Conservation (phyloP, 2,113 vertebrate genomes). For the Myotis brandtii region DNA sequence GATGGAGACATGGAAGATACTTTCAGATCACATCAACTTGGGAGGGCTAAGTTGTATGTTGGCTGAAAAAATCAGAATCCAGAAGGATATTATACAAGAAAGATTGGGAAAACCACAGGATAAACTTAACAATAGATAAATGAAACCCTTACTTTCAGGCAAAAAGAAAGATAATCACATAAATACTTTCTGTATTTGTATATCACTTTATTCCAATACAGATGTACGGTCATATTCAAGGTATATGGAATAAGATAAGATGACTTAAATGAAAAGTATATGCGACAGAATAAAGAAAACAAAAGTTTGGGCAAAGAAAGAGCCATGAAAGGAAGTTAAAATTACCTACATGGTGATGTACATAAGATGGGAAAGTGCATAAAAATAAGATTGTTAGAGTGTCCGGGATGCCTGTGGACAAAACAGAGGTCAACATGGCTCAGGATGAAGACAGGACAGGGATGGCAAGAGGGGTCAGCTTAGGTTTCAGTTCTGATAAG, state of each 20-base stretch:
- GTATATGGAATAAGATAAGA: not conserved
- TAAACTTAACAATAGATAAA: not conserved
- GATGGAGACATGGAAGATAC: not conserved
- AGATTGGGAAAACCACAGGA: not conserved
- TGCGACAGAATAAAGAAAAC: not conserved
- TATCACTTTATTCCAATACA: not conserved
- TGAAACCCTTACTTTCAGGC: not conserved
- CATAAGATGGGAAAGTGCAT: not conserved
- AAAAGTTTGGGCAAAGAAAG: not conserved
- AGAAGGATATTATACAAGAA: not conserved
- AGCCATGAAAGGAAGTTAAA: not conserved
- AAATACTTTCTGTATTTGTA: not conserved
- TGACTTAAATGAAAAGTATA: not conserved
- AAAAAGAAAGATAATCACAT: not conserved
- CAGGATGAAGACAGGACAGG: not conserved
- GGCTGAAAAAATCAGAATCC: conserved; percentile 22
- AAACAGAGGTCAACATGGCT: not conserved
- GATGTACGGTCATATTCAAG: not conserved
- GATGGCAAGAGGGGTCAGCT: not conserved
- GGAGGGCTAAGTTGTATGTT: not conserved
- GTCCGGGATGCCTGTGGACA: not conserved
- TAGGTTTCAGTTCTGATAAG: not conserved
- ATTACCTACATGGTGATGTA: not conserved
- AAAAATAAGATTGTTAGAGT: not conserved
- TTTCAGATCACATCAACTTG: conserved; percentile 24